Conservation (phyloP, 2,888 invertebrate genomes). For the Slavum lentiscoides region DNA sequence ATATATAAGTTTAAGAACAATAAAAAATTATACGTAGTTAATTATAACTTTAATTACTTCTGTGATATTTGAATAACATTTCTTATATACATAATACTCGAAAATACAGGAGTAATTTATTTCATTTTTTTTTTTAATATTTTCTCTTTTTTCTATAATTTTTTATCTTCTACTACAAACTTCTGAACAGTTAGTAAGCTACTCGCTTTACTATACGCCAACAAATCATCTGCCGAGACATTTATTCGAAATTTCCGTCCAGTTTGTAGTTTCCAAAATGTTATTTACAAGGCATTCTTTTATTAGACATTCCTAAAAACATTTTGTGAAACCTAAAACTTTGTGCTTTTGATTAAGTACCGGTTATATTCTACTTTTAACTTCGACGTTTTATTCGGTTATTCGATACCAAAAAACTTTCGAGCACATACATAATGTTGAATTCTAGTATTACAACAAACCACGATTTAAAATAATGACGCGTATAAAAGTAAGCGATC, state of each 20-base stretch:
- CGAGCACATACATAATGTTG: constrained; percentile 7
- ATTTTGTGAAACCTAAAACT: constrained; percentile 36
- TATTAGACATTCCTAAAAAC: constrained; percentile 16
- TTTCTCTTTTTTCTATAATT: background rate
- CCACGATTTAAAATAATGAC: constrained; percentile 40
- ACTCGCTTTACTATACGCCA: background rate
- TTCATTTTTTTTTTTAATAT: background rate
- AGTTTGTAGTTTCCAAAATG: constrained; percentile 40
- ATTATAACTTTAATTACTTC: background rate
- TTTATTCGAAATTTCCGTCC: constrained; percentile 31
- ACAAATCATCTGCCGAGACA: constrained; percentile 27
- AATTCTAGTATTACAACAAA: background rate
- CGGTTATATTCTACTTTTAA: constrained; percentile 31
- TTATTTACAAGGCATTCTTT: constrained; percentile 35
- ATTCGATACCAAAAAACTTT: constrained; percentile 23
- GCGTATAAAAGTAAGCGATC: constrained; percentile 33
- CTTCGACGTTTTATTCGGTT: constrained; percentile 22
- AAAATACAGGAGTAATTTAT: background rate
- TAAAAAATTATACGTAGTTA: too few relatives aligned
- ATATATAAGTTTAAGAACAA: too few relatives aligned
- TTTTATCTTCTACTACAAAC: background rate
- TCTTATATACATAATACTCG: background rate
- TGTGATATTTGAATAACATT: background rate
- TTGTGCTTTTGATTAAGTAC: constrained; percentile 42
- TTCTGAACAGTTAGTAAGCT: background rate